A percentile compares a stretch with the other conserved stretches of the same genome.
phyloP scores from a whole-genome alignment of 2,888 invertebrate genomes.

The Eumerus sabulonum region DNA sequence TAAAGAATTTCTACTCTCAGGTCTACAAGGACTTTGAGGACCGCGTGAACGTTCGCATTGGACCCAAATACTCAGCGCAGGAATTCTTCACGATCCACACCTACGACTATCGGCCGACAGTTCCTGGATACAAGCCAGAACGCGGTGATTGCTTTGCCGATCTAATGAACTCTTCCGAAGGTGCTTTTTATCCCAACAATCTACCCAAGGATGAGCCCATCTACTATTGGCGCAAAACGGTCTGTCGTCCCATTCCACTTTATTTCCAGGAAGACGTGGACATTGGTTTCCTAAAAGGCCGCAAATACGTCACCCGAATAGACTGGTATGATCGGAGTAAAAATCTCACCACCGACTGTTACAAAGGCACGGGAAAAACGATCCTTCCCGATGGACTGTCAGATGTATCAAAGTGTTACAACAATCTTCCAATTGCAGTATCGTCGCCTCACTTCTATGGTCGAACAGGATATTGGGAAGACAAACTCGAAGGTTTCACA shows the following conservation, averaged over 20 bases:
- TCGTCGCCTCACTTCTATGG: constrained; percentile 87
- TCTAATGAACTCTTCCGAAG: constrained; percentile 84
- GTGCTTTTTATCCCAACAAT: constrained; percentile 82
- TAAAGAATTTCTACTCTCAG: constrained; percentile 75
- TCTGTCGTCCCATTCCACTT: constrained; percentile 70
- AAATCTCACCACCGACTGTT: constrained; percentile 82
- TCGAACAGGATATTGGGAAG: constrained; percentile 72
- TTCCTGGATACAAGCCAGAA: constrained; percentile 80
- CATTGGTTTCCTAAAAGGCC: constrained; percentile 80
- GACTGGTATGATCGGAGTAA: constrained; percentile 81
- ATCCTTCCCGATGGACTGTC: constrained; percentile 81
- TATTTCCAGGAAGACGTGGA: constrained; percentile 72
- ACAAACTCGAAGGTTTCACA: constrained; percentile 82
- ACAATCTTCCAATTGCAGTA: constrained; percentile 84
- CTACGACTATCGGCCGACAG: constrained; percentile 80
- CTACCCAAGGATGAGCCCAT: constrained; percentile 81
- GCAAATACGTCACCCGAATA: constrained; percentile 81
- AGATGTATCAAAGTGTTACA: constrained; percentile 84
- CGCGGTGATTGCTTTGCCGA: constrained; percentile 81
- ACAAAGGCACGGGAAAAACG: constrained; percentile 78
- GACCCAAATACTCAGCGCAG: constrained; percentile 81
- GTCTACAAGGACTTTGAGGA: constrained; percentile 83
- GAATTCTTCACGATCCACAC: constrained; percentile 83
- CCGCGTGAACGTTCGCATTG: constrained; percentile 83
- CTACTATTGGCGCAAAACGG: constrained; percentile 84